Conservation (phyloP, 2,113 vertebrate genomes). For the Scatophagus argus region DNA sequence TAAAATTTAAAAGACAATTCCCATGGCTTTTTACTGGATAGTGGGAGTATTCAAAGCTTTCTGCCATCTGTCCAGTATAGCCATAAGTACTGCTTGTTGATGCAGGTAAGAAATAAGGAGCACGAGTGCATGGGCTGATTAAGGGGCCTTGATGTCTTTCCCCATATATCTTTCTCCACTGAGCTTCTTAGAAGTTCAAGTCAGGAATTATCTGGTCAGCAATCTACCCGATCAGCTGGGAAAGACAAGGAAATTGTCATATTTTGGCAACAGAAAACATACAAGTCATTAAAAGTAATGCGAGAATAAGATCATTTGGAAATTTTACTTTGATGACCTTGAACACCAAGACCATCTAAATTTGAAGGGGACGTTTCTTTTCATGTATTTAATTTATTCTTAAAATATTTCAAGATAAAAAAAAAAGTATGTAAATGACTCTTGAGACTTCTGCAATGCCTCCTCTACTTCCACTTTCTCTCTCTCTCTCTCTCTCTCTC, state of each 20-base stretch:
- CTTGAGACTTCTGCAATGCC: constrained; percentile 72
- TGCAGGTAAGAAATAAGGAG: not conserved
- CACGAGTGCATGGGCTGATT: constrained; percentile 5
- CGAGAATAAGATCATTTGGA: constrained; percentile 14
- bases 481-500: constrained; percentile 25
- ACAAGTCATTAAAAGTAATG: constrained; percentile 13
- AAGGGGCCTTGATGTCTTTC: not conserved
- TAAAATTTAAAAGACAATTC: not conserved
- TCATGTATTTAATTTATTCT: constrained; percentile 86
- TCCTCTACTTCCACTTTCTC: constrained; percentile 48
- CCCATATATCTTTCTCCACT: not conserved
- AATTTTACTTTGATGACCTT: constrained; percentile 31
- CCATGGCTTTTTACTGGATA: not conserved
- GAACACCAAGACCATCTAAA: constrained; percentile 65
- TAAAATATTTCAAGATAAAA: constrained; percentile 87
- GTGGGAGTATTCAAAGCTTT: too few species aligned
- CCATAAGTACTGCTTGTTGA: not conserved
- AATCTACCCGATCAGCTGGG: constrained; percentile 6
- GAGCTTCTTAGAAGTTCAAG: not conserved
- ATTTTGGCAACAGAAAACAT: constrained; percentile 20
- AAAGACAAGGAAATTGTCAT: constrained; percentile 3
- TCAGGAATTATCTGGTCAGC: not conserved
- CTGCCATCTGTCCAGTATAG: not conserved
- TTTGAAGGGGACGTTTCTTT: constrained; percentile 69
- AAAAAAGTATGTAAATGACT: constrained; percentile 84